Evolutionary conservation across 2,797 vertebrate genomes (phyloP).

Genomic region (Urosaurus nigricauda): DNA sequence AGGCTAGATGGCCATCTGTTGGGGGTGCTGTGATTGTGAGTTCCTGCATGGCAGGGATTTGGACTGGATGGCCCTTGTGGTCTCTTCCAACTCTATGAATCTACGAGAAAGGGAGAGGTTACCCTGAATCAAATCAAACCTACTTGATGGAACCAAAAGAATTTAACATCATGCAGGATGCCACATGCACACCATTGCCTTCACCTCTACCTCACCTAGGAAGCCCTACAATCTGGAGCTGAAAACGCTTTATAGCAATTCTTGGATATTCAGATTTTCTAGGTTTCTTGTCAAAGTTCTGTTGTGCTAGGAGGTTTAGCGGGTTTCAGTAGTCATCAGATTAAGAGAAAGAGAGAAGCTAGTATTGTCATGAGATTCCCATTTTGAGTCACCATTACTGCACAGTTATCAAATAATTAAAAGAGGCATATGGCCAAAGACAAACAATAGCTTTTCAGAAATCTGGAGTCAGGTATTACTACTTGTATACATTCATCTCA

Average conservation of each 20-base stretch:
- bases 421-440: too few species aligned
- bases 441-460: background rate
- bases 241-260: background rate
- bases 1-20: too few species aligned
- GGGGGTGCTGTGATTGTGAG: too few species aligned
- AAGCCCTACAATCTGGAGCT: background rate
- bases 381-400: background rate
- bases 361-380: too few species aligned
- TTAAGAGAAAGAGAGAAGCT: background rate
- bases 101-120: too few species aligned
- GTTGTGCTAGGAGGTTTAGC: too few species aligned
- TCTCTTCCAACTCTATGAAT: too few species aligned
- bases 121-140: background rate
- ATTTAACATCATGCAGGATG: background rate
- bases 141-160: background rate
- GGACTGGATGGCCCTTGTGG: too few species aligned
- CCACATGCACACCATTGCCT: too few species aligned
- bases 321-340: background rate
- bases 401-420: too few species aligned
- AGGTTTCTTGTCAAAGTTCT: background rate
- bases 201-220: background rate
- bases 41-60: too few species aligned
- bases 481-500: too few species aligned
- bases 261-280: slow-evolving; percentile 28
- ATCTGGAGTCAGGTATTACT: background rate